Evolutionary conservation across 2,113 vertebrate species (phyloP).

Genomic region (Isichthys henryi): DNA sequence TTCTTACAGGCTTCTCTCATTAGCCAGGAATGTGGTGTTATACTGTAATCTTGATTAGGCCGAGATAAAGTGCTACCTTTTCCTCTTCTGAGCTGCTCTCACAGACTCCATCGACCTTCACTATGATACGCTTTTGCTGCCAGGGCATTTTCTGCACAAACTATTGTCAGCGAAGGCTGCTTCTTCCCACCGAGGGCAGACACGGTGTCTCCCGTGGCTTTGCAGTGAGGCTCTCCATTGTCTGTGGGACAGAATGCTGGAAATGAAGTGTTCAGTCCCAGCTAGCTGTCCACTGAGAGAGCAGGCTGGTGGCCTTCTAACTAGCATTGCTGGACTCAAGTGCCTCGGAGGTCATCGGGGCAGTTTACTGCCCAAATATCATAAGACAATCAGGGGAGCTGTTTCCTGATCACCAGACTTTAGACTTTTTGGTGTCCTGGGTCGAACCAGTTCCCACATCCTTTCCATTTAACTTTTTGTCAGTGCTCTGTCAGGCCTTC

Average conservation of each 20-base stretch:
- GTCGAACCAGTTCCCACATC: not conserved
- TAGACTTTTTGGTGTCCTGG: not conserved
- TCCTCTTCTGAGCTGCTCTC: conserved; percentile 33
- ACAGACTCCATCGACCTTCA: conserved; percentile 33
- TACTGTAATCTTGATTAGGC: conserved; percentile 37
- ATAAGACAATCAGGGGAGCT: too few relatives aligned
- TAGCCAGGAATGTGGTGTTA: conserved; percentile 40
- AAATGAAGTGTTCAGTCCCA: not conserved
- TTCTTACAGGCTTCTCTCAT: conserved; percentile 42
- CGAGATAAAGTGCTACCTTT: not conserved
- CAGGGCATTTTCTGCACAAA: conserved; percentile 3
- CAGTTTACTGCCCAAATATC: too few relatives aligned
- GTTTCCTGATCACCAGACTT: not conserved
- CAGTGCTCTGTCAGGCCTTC: not conserved
- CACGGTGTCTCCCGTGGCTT: not conserved
- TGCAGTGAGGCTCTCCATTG: not conserved
- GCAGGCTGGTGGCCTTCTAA: too few relatives aligned
- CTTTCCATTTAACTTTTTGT: not conserved
- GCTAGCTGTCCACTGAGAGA: not conserved
- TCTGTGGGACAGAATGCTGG: not conserved
- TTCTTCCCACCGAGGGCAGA: not conserved
- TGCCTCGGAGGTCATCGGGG: not conserved
- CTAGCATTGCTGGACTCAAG: not conserved
- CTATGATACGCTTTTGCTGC: conserved; percentile 21
- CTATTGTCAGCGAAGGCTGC: conserved; percentile 1